These are phyloP conservation scores for Phylloscopus trochiloides DNA, from an alignment of 2,113 vertebrate species.

Conservation along the genomic window DNA sequence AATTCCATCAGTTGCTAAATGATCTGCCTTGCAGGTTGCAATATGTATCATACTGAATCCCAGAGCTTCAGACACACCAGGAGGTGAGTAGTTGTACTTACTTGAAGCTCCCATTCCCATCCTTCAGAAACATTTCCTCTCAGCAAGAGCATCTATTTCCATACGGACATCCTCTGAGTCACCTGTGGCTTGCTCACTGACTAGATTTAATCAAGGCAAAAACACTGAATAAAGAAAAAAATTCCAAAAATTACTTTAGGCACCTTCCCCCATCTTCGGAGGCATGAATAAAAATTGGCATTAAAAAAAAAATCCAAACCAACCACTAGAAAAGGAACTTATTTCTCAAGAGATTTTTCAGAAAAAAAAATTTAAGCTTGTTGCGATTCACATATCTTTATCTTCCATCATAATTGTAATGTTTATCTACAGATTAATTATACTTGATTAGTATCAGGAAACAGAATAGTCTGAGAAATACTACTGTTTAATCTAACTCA, in stretches of 20 bases:
- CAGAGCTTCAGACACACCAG: neutral
- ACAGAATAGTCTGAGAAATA: neutral
- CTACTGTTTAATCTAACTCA: neutral
- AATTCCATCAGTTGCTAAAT: slow-evolving; percentile 61
- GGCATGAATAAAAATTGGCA: neutral
- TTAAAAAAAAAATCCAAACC: neutral
- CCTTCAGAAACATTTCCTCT: neutral
- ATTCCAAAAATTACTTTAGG: neutral
- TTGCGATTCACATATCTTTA: neutral
- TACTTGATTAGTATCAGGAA: neutral
- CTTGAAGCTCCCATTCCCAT: neutral
- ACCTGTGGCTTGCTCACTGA: neutral
- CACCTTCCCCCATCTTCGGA: neutral
- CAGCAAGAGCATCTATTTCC: neutral
- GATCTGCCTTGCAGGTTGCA: slow-evolving; percentile 51
- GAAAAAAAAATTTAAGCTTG: neutral
- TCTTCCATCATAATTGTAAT: neutral
- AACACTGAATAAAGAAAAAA: neutral
- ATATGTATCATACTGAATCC: neutral
- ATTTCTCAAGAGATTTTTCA: neutral
- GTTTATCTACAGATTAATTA: slow-evolving; percentile 3
- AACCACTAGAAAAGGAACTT: neutral
- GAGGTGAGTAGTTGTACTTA: neutral
- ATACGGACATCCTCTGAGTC: neutral
- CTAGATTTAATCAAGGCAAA: neutral